These are phyloP conservation scores for Tiliacea aurago DNA, from an alignment of 2,888 invertebrate genomes.

Conservation along the genomic window DNA sequence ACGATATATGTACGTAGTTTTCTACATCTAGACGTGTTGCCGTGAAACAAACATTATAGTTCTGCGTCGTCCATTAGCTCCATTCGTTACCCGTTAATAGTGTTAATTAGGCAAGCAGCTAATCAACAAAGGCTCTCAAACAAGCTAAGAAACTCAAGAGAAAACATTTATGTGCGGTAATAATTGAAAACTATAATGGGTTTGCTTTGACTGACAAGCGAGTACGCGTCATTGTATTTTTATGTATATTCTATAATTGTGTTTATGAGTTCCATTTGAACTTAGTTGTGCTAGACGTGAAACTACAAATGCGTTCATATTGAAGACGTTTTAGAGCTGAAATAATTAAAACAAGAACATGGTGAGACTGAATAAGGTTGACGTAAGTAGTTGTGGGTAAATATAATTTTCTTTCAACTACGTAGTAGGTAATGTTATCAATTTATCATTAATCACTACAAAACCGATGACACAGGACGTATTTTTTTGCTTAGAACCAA, in stretches of 20 bases:
- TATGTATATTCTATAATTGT: slow-evolving; percentile 6
- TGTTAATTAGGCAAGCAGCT: slow-evolving; percentile 47
- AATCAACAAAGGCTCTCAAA: slow-evolving; percentile 48
- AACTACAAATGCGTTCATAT: slow-evolving; percentile 13
- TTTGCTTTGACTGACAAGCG: slow-evolving; percentile 29
- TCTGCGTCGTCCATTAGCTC: slow-evolving; percentile 28
- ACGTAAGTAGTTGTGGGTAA: not conserved
- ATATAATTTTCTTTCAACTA: too few relatives aligned
- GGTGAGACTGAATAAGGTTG: not conserved
- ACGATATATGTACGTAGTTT: too few relatives aligned
- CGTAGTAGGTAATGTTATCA: too few relatives aligned
- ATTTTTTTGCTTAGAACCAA: too few relatives aligned
- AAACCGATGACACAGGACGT: too few relatives aligned
- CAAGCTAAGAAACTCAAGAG: slow-evolving; percentile 25
- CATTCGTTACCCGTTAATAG: slow-evolving; percentile 43
- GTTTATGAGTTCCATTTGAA: slow-evolving; percentile 30
- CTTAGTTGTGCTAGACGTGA: slow-evolving; percentile 20
- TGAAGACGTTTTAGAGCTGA: slow-evolving; percentile 10
- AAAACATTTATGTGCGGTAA: slow-evolving; percentile 45
- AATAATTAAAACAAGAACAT: slow-evolving; percentile 21
- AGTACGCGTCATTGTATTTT: slow-evolving; percentile 7
- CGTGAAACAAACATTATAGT: slow-evolving; percentile 8
- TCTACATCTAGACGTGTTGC: not conserved
- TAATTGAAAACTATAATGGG: slow-evolving; percentile 42
- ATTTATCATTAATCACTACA: too few relatives aligned